Evolutionary conservation across 2,113 vertebrate genomes (phyloP), one percentile per base, ranked within the genome.

Genomic region (Tachysurus vachellii): DNA sequence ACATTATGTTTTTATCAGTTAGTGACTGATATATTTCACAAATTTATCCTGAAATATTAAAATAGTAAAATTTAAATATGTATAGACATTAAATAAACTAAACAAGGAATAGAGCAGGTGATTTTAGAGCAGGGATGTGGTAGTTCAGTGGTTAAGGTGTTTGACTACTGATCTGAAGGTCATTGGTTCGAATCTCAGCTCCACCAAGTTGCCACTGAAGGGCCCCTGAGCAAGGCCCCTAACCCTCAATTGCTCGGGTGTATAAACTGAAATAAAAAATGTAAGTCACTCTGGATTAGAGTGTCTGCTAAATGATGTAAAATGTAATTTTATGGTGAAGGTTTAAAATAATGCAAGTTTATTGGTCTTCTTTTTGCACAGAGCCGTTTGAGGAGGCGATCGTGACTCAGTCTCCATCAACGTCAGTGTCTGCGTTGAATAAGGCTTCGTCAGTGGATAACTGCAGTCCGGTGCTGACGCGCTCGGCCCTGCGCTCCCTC

Each of bases 321-420:
- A n/a, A n/a, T n/a, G n/a, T n/a, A n/a, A n/a, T n/a, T n/a, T 8
- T 0, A 3, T 50, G 47, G 47, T 50, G 47, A 44, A 36, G 8
- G 2, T 73, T 21, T 50, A 73, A 73, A 10, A 0, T 47, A 23
- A 19, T 73, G 8, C 9, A 26, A 75, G 44, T 23, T 12, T 76
- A 17, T 4, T 82, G 54, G 59, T 21, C 17, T 21, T 42, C 14
- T 17, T 85, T 64, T 17, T 36, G 47, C 36, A 21, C 93, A 99
- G 98, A 97, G 94, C 98, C 98, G 83, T 99, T 99, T 84, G 97
- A 97, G 93, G 97, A 98, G 76, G 97, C 98, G 81, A 96, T 99
- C 88, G 97, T 91, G 82, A 89, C 88, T 7, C 90, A 93, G 88
- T 94, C 92, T 91, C 97, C 97, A 91, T 84, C 89, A 0, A 82